A percentile compares a stretch with the other conserved stretches of the same genome.
Conservation (phyloP, 2,113 vertebrate genomes). For the Chloropsis cyanopogon region DNA sequence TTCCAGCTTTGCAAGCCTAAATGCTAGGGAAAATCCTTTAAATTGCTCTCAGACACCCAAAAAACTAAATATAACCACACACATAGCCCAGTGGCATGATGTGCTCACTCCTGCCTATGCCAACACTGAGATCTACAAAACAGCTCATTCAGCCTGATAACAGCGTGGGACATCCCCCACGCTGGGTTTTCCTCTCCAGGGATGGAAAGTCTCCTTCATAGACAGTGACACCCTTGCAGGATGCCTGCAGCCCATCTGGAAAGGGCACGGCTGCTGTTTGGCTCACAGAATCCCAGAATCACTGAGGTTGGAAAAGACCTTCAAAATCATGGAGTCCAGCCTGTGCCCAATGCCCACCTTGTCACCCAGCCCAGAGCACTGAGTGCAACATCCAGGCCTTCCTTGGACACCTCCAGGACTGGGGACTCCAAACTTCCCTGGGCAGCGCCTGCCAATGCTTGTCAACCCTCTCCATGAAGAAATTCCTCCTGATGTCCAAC, state of each 20-base stretch:
- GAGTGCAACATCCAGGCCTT: neutral
- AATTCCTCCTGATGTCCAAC: neutral
- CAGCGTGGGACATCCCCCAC: neutral
- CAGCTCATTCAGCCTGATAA: neutral
- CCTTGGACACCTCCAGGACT: neutral
- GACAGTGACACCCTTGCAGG: neutral
- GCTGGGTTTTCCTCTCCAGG: neutral
- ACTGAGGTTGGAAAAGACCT: neutral
- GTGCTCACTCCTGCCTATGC: neutral
- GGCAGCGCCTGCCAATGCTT: neutral
- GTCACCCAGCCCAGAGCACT: neutral
- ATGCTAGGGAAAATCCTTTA: neutral
- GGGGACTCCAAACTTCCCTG: neutral
- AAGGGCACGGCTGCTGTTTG: neutral
- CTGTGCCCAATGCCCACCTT: accelerated
- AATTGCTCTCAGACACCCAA: neutral
- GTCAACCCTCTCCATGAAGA: neutral
- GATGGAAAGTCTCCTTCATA: neutral
- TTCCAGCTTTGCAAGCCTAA: neutral
- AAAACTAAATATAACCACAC: neutral
- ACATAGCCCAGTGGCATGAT: neutral
- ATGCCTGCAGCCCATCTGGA: neutral
- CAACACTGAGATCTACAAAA: neutral
- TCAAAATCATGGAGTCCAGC: accelerated
- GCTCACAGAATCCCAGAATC: neutral